Conservation (phyloP, 2,113 vertebrate genomes). For the Myodes glareolus region DNA sequence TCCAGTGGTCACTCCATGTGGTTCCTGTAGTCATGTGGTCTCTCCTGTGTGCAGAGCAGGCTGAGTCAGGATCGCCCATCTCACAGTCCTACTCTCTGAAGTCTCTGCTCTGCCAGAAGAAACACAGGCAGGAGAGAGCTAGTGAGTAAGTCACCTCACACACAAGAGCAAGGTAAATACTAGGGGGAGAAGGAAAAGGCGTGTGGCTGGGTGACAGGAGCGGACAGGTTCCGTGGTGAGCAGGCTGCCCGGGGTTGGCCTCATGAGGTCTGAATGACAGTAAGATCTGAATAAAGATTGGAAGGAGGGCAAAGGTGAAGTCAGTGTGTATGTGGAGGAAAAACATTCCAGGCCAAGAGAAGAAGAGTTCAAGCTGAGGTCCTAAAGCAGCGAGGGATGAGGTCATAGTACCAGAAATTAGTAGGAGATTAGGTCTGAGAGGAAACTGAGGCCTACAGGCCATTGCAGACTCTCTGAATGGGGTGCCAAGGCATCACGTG, state of each 20-base stretch:
- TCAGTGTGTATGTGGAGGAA: not conserved
- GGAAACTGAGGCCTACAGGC: not conserved
- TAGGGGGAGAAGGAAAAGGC: not conserved
- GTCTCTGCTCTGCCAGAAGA: not conserved
- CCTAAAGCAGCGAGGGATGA: not conserved
- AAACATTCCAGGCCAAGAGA: not conserved
- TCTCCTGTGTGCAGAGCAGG: not conserved
- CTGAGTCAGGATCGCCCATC: not conserved
- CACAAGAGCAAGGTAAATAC: conserved; percentile 30
- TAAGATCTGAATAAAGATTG: not conserved
- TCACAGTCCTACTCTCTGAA: not conserved
- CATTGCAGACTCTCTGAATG: not conserved
- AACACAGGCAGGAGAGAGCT: not conserved
- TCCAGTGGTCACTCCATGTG: not conserved
- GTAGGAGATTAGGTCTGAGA: not conserved
- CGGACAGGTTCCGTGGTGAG: not conserved
- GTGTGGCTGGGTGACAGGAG: not conserved
- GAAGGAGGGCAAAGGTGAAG: not conserved
- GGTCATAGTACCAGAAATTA: not conserved
- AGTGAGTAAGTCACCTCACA: conserved; percentile 5
- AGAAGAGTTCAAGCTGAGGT: not conserved
- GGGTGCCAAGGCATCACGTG: not conserved
- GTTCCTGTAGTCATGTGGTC: not conserved
- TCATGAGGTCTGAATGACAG: not conserved
- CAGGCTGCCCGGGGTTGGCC: not conserved